phyloP scores from a whole-genome alignment of 2,888 invertebrate genomes.

The Tiliacea aurago region DNA sequence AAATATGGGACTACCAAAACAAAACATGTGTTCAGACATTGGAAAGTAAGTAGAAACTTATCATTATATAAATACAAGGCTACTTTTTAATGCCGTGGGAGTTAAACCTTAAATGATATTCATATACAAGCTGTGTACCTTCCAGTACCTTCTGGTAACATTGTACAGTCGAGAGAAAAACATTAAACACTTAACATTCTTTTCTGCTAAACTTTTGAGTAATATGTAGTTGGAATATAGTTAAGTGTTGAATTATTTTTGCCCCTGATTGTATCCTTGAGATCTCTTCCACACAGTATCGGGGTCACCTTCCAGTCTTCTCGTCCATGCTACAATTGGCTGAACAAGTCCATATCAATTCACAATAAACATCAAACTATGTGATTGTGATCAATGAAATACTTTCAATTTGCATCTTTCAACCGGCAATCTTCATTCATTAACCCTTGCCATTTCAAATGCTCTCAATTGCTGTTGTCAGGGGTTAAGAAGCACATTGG shows the following conservation, averaged over 20 bases:
- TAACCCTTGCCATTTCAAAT: not conserved
- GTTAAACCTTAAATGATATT: not conserved
- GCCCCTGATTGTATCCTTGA: not conserved
- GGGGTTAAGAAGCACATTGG: slow-evolving; percentile 1
- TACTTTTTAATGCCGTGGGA: not conserved
- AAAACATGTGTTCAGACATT: slow-evolving; percentile 99
- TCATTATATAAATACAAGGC: not conserved
- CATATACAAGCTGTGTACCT: not conserved
- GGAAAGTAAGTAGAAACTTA: slow-evolving; percentile 90
- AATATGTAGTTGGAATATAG: not conserved
- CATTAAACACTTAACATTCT: not conserved
- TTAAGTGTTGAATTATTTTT: not conserved
- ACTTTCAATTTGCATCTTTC: not conserved
- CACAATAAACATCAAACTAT: not conserved
- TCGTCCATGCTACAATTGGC: not conserved
- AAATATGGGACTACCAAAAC: slow-evolving; percentile 99
- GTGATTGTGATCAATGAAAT: not conserved
- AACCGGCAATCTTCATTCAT: not conserved
- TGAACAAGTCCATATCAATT: slow-evolving; percentile 4
- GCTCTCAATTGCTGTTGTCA: slow-evolving; percentile 30
- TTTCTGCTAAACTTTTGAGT: not conserved
- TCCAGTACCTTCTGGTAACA: not conserved
- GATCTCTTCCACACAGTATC: not conserved
- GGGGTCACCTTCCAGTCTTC: not conserved
- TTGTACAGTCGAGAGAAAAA: not conserved